A percentile compares a stretch with the other conserved stretches of the same genome.
These are phyloP conservation scores for Dicyrtomina minuta DNA, from an alignment of 2,888 invertebrate species.

Conservation along the genomic window DNA sequence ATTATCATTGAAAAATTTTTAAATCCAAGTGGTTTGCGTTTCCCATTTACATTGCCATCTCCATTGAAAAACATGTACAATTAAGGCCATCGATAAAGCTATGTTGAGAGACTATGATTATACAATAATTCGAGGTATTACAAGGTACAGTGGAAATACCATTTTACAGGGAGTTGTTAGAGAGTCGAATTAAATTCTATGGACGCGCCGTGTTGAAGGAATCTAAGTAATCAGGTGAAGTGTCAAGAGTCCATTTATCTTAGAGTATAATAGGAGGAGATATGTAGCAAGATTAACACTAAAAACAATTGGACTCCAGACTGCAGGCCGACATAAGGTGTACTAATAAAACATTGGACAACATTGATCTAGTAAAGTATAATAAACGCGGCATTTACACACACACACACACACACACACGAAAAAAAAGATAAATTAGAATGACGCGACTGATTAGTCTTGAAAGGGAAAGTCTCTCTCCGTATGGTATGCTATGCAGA, in stretches of 20 bases:
- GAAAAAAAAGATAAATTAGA: slow-evolving; percentile 22
- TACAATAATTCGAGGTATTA: too few relatives aligned
- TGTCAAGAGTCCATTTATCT: slow-evolving; percentile 17
- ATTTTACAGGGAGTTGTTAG: too few relatives aligned
- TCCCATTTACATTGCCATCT: too few relatives aligned
- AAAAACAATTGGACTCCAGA: too few relatives aligned
- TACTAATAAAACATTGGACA: not conserved
- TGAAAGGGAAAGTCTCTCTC: slow-evolving; percentile 42
- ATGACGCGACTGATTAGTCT: slow-evolving; percentile 38
- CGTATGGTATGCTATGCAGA: too few relatives aligned
- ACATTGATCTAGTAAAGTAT: not conserved
- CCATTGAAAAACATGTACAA: too few relatives aligned
- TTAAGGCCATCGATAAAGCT: too few relatives aligned
- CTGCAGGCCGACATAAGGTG: not conserved
- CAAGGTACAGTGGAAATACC: too few relatives aligned
- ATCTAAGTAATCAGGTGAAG: slow-evolving; percentile 20
- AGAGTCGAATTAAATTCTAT: too few relatives aligned
- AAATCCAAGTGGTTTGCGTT: too few relatives aligned
- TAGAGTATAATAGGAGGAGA: not conserved
- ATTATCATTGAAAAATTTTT: too few relatives aligned
- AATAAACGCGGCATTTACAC: not conserved
- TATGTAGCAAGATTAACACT: not conserved
- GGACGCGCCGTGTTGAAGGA: not conserved
- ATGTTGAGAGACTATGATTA: too few relatives aligned
- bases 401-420: slow-evolving; percentile 4